A percentile compares a stretch with the other conserved stretches of the same genome.
Evolutionary conservation across 1,140 invertebrate genomes (phyloP).

Genomic region (Drepana arcuata): DNA sequence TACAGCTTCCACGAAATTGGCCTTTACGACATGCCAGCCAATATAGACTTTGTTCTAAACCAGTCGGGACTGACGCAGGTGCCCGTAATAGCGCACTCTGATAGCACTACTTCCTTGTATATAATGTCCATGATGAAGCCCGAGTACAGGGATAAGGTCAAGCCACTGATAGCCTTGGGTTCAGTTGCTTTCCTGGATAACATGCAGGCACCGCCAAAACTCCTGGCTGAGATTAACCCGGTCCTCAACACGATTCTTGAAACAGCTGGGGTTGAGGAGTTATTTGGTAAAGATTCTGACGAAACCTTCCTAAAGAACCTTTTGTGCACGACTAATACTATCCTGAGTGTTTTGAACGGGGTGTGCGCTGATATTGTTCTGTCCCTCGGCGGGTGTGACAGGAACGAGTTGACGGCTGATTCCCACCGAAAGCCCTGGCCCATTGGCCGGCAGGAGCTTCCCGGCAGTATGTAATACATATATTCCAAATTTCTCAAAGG

Average conservation of each 20-base stretch:
- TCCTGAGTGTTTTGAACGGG: neutral
- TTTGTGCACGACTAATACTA: neutral
- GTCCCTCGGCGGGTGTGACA: too few species aligned
- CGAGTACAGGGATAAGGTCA: neutral
- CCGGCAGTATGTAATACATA: constrained; percentile 29
- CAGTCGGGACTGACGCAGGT: neutral
- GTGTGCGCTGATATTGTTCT: neutral
- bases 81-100: neutral
- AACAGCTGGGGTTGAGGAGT: neutral
- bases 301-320: neutral
- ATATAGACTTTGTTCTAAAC: neutral
- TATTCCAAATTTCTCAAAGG: neutral
- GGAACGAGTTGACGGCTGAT: neutral
- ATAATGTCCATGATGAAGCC: neutral
- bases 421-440: neutral
- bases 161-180: neutral
- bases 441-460: neutral
- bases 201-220: constrained; percentile 1
- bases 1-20: neutral
- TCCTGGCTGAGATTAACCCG: neutral
- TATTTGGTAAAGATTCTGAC: neutral
- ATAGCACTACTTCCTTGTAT: neutral
- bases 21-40: neutral
- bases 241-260: neutral
- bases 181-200: neutral